phyloP scores from a whole-genome alignment of 2,797 vertebrate genomes.

The Coranthus polyacanthus region DNA sequence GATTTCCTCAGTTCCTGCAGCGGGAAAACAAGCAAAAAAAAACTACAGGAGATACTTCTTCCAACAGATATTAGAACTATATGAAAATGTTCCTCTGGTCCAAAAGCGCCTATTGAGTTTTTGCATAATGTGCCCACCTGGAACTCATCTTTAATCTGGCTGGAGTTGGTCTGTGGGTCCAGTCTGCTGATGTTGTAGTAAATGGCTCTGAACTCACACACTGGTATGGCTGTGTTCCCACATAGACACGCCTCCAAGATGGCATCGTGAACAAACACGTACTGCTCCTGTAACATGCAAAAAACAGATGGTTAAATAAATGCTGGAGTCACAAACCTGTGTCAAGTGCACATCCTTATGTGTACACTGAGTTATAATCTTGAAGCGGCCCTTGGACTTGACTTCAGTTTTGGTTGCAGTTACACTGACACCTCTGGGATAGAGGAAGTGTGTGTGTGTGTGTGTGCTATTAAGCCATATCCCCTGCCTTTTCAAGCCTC shows the following conservation, averaged over 20 bases:
- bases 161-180: slow-evolving; percentile 98
- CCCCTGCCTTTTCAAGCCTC: slow-evolving; percentile 8
- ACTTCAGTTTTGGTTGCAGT: background rate
- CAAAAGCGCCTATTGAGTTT: no score
- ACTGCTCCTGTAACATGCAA: slow-evolving; percentile 89
- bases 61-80: no score
- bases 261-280: slow-evolving; percentile 97
- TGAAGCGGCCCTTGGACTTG: background rate
- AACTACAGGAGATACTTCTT: no score
- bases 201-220: slow-evolving; percentile 96
- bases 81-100: no score
- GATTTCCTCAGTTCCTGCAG: no score
- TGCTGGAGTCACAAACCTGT: background rate
- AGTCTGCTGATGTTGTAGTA: slow-evolving; percentile 97
- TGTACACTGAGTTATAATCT: background rate
- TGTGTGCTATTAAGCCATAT: background rate
- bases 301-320: background rate
- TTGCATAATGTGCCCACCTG: slow-evolving; percentile 84
- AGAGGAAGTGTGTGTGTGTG: accelerated
- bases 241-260: slow-evolving; percentile 98
- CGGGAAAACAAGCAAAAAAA: no score
- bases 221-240: slow-evolving; percentile 96
- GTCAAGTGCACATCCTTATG: background rate
- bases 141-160: slow-evolving; percentile 98
- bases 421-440: background rate